A percentile compares a stretch with the other conserved stretches of the same genome.
These are phyloP conservation scores for Chaetops frenatus DNA, from an alignment of 2,113 vertebrate species.

Conservation along the genomic window DNA sequence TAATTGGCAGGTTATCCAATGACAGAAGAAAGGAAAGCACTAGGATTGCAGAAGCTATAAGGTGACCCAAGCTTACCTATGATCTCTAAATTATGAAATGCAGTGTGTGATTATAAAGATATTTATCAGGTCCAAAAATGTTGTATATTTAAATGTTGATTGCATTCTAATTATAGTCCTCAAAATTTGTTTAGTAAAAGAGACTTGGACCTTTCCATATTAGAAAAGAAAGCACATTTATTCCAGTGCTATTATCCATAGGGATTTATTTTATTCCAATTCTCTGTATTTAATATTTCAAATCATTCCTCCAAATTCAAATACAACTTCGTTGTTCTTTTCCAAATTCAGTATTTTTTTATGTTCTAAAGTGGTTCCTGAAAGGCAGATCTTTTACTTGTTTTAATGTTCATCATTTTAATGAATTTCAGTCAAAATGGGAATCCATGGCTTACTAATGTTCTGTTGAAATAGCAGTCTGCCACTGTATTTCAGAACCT, in stretches of 20 bases:
- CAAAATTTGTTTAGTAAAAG: conserved; percentile 6
- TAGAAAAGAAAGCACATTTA: conserved; percentile 2
- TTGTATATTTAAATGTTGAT: conserved; percentile 35
- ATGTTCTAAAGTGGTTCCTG: conserved; percentile 22
- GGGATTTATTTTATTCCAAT: conserved; percentile 1
- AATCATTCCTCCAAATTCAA: conserved; percentile 28
- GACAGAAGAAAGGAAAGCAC: conserved; percentile 96
- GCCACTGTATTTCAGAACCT: conserved; percentile 43
- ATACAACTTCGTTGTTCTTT: conserved; percentile 11
- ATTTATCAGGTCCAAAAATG: conserved; percentile 29
- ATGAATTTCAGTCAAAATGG: conserved; percentile 11
- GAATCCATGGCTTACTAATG: conserved; percentile 1
- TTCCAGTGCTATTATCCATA: background rate
- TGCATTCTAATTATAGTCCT: conserved; percentile 36
- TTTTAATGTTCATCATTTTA: conserved; percentile 10
- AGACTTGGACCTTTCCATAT: conserved; percentile 19
- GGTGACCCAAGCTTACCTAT: conserved; percentile 74
- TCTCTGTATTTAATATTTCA: conserved; percentile 35
- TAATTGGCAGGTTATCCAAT: conserved; percentile 91
- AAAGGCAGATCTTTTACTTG: conserved; percentile 38
- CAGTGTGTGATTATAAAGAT: conserved; percentile 56
- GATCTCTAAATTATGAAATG: conserved; percentile 63
- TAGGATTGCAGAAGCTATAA: conserved; percentile 91
- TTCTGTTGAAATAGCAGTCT: background rate
- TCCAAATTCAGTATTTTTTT: conserved; percentile 2